A percentile compares a stretch with the other conserved stretches of the same genome.
Conservation (phyloP, 2,888 invertebrate genomes). For the Drosophila mimetica region DNA sequence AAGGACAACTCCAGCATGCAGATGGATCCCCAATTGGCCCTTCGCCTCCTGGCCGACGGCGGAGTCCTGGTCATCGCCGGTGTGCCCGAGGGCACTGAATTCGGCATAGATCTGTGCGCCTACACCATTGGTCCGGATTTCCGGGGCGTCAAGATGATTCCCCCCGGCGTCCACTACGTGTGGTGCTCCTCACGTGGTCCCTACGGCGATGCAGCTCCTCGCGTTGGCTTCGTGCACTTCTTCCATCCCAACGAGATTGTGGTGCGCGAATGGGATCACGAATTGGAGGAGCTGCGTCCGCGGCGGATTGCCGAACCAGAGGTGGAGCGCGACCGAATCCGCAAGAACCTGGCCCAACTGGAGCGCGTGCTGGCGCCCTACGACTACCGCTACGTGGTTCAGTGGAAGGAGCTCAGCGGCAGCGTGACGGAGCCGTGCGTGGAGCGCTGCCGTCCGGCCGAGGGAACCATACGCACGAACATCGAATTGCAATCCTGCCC, state of each 20-base stretch:
- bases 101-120: slow-evolving; percentile 94
- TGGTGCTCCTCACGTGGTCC: slow-evolving; percentile 88
- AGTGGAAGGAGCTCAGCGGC: slow-evolving; percentile 90
- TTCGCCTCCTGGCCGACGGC: slow-evolving; percentile 91
- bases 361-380: slow-evolving; percentile 92
- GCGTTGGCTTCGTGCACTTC: slow-evolving; percentile 94
- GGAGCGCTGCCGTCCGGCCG: slow-evolving; percentile 88
- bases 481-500: slow-evolving; percentile 90
- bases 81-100: slow-evolving; percentile 95
- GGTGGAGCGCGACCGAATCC: slow-evolving; percentile 83
- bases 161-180: slow-evolving; percentile 97
- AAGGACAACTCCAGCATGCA: slow-evolving; percentile 82
- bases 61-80: slow-evolving; percentile 93
- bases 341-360: slow-evolving; percentile 80
- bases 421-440: slow-evolving; percentile 88
- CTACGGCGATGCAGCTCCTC: slow-evolving; percentile 88
- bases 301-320: slow-evolving; percentile 82
- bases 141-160: slow-evolving; percentile 98
- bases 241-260: slow-evolving; percentile 93
- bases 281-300: slow-evolving; percentile 88
- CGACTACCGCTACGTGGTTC: slow-evolving; percentile 94
- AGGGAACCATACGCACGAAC: slow-evolving; percentile 91
- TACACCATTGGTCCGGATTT: slow-evolving; percentile 97
- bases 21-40: slow-evolving; percentile 91
- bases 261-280: slow-evolving; percentile 93